Evolutionary conservation across 2,797 vertebrate species (phyloP).

Genomic region (Aphelocoma californica): DNA sequence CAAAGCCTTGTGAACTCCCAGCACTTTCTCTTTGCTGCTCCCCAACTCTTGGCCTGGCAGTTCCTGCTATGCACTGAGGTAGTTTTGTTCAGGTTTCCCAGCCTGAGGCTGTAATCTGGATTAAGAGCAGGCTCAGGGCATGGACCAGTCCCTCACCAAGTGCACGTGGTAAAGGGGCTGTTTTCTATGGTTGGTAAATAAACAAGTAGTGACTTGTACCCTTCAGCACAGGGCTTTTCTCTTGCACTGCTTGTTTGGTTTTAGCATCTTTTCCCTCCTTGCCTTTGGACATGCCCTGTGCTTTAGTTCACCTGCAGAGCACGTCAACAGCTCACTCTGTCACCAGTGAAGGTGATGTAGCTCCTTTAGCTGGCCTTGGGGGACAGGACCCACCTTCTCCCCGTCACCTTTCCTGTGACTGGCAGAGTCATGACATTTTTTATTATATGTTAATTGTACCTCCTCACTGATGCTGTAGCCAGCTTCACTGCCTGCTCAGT

Average conservation of each 20-base stretch:
- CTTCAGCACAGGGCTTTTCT: background rate
- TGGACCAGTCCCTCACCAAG: background rate
- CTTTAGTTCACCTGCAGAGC: background rate
- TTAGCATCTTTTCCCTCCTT: background rate
- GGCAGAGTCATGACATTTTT: background rate
- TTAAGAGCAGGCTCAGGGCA: background rate
- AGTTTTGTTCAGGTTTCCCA: background rate
- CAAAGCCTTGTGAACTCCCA: background rate
- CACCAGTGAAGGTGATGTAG: background rate
- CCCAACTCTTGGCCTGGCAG: background rate
- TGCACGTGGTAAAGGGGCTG: background rate
- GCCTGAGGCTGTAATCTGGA: background rate
- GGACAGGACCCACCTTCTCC: background rate
- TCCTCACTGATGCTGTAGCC: background rate
- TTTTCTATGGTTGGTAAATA: background rate
- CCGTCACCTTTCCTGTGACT: background rate
- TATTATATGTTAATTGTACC: background rate
- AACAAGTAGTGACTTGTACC: background rate
- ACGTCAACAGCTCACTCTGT: background rate
- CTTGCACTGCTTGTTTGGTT: background rate
- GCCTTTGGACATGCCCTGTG: background rate
- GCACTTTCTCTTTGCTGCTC: background rate
- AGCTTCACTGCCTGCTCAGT: background rate
- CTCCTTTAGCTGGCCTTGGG: background rate
- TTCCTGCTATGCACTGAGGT: accelerated